Evolutionary conservation across 1,140 invertebrate species (phyloP).

Genomic region (Neodiprion pinetum): DNA sequence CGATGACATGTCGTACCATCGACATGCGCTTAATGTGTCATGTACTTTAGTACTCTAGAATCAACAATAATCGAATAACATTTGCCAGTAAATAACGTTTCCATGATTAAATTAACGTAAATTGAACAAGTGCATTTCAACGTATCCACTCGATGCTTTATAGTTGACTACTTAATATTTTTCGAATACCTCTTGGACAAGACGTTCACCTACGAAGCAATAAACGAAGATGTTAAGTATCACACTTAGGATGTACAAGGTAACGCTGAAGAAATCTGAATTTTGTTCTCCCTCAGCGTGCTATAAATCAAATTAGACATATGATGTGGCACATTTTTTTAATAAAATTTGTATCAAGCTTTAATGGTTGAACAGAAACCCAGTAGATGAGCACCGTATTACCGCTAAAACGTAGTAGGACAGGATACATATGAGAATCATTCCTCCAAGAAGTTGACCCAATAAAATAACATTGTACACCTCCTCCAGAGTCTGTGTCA

Average conservation of each 20-base stretch:
- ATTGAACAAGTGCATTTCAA: no score
- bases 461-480: neutral
- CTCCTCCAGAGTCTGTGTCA: neutral
- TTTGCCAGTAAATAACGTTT: neutral
- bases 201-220: slow-evolving; percentile 24
- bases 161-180: no score
- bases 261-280: slow-evolving; percentile 15
- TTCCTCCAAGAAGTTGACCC: neutral
- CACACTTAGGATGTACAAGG: slow-evolving; percentile 18
- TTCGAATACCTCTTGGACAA: slow-evolving; percentile 22
- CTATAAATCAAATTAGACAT: slow-evolving; percentile 12
- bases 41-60: slow-evolving; percentile 14
- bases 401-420: slow-evolving; percentile 24
- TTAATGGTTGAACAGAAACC: no score
- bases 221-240: slow-evolving; percentile 23
- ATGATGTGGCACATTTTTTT: neutral
- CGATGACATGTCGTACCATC: slow-evolving; percentile 21
- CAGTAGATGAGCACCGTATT: neutral
- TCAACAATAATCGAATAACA: neutral
- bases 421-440: neutral
- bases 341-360: neutral
- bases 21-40: slow-evolving; percentile 17
- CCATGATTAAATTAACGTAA: neutral
- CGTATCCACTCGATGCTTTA: no score
- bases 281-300: slow-evolving; percentile 13